phyloP scores from a whole-genome alignment of 2,797 vertebrate species.

The Taenioides sp. region DNA sequence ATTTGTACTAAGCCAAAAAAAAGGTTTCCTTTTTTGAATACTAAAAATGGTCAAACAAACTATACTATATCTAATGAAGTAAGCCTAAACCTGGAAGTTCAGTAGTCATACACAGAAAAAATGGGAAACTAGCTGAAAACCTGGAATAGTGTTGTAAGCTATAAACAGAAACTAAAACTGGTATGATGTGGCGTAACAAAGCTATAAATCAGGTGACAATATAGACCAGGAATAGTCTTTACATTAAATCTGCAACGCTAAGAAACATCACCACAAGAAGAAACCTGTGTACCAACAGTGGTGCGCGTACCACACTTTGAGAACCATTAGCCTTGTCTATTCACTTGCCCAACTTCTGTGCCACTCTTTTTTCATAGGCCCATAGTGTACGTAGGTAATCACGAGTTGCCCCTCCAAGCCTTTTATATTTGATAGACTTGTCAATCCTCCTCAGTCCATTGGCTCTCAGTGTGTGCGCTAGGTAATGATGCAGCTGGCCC shows the following conservation, averaged over 20 bases:
- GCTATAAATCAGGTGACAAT: not conserved
- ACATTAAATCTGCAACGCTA: not conserved
- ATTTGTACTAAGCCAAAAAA: too few relatives aligned
- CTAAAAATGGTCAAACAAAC: too few relatives aligned
- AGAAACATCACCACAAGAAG: not conserved
- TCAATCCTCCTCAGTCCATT: conserved; percentile 65
- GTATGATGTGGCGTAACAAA: too few relatives aligned
- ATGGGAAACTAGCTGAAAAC: too few relatives aligned
- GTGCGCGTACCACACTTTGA: not conserved
- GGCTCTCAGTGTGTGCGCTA: conserved; percentile 73
- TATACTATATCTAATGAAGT: too few relatives aligned
- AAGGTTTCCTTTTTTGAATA: too few relatives aligned
- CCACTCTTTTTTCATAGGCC: conserved; percentile 16
- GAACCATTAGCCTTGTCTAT: not conserved
- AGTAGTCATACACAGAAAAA: too few relatives aligned
- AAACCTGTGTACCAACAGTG: not conserved
- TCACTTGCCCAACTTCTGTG: conserved; percentile 46
- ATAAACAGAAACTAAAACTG: too few relatives aligned
- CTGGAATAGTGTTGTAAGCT: too few relatives aligned
- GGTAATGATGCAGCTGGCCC: conserved; percentile 72
- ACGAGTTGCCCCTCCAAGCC: conserved; percentile 1
- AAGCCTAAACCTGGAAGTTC: too few relatives aligned
- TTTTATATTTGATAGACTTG: conserved; percentile 60
- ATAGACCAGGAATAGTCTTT: not conserved
- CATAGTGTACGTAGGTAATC: conserved; percentile 33